A percentile compares a stretch with the other conserved stretches of the same genome.
phyloP scores from a whole-genome alignment of 64 coral and sea anemone genomes.

The Orbicella faveolata region DNA sequence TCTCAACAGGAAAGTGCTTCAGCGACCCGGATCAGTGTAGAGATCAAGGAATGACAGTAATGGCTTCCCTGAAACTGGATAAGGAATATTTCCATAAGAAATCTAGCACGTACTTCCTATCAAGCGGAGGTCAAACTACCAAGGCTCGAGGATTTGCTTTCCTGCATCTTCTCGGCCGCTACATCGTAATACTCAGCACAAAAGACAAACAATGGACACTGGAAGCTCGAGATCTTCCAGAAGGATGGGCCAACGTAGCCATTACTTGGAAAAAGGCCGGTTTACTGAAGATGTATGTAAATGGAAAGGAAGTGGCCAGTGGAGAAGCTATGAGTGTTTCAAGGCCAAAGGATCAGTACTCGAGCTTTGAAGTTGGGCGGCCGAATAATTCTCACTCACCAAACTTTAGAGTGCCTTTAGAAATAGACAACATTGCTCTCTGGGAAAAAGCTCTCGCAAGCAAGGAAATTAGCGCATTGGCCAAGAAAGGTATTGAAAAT shows the following conservation, averaged over 20 bases:
- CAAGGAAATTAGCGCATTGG: slow-evolving; percentile 17
- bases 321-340: background rate
- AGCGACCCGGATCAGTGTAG: slow-evolving; percentile 78
- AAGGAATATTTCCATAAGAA: slow-evolving; percentile 54
- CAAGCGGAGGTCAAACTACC: slow-evolving; percentile 84
- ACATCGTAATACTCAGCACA: slow-evolving; percentile 77
- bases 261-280: slow-evolving; percentile 56
- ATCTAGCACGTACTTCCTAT: slow-evolving; percentile 77
- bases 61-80: slow-evolving; percentile 65
- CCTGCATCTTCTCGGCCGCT: slow-evolving; percentile 65
- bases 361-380: slow-evolving; percentile 37
- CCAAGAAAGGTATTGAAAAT: slow-evolving; percentile 9
- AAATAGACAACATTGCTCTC: slow-evolving; percentile 43
- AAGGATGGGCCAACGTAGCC: slow-evolving; percentile 53
- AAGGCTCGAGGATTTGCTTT: slow-evolving; percentile 83
- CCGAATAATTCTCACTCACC: slow-evolving; percentile 55
- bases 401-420: slow-evolving; percentile 48
- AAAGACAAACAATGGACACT: slow-evolving; percentile 66
- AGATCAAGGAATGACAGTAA: slow-evolving; percentile 73
- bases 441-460: slow-evolving; percentile 55
- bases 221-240: slow-evolving; percentile 11
- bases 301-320: slow-evolving; percentile 43
- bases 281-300: slow-evolving; percentile 53
- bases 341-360: slow-evolving; percentile 40
- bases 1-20: slow-evolving; percentile 79